A percentile compares a stretch with the other conserved stretches of the same genome.
Conservation (phyloP, 2,888 invertebrate species). For the Athalia cordata region DNA sequence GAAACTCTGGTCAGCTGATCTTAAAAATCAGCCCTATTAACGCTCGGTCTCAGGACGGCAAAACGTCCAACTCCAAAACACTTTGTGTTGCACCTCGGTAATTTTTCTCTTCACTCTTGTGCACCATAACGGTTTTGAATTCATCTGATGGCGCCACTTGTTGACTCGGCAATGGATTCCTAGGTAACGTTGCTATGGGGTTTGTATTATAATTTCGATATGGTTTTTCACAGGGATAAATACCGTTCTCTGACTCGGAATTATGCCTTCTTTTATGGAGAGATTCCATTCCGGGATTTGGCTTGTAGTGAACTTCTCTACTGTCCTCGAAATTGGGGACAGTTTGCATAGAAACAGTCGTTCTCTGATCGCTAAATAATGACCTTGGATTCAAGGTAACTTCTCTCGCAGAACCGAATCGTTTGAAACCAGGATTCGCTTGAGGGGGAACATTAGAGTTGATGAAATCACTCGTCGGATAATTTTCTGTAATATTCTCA, state of each 20-base stretch:
- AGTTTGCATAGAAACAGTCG: conserved; percentile 69
- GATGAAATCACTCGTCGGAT: conserved; percentile 48
- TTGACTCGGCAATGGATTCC: conserved; percentile 59
- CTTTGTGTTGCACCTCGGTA: conserved; percentile 62
- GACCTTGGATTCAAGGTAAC: conserved; percentile 69
- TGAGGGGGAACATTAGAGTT: conserved; percentile 52
- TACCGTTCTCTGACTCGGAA: conserved; percentile 69
- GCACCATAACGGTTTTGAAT: conserved; percentile 62
- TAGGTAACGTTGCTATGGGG: conserved; percentile 69
- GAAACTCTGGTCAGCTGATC: conserved; percentile 39
- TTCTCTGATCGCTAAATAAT: conserved; percentile 66
- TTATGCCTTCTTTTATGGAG: conserved; percentile 65
- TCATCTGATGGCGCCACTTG: conserved; percentile 60
- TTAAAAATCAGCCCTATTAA: conserved; percentile 31
- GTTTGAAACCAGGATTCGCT: conserved; percentile 60
- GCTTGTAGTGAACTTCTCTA: conserved; percentile 45
- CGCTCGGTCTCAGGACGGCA: conserved; percentile 66
- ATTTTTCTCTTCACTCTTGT: conserved; percentile 63
- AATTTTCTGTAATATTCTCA: conserved; percentile 63
- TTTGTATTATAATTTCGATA: conserved; percentile 61
- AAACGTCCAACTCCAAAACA: conserved; percentile 67
- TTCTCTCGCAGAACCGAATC: conserved; percentile 68
- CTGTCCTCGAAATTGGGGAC: conserved; percentile 66
- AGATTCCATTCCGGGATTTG: conserved; percentile 50
- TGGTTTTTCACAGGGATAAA: conserved; percentile 59